Conservation (phyloP, 2,888 invertebrate genomes). For the Mesoligia furuncula region DNA sequence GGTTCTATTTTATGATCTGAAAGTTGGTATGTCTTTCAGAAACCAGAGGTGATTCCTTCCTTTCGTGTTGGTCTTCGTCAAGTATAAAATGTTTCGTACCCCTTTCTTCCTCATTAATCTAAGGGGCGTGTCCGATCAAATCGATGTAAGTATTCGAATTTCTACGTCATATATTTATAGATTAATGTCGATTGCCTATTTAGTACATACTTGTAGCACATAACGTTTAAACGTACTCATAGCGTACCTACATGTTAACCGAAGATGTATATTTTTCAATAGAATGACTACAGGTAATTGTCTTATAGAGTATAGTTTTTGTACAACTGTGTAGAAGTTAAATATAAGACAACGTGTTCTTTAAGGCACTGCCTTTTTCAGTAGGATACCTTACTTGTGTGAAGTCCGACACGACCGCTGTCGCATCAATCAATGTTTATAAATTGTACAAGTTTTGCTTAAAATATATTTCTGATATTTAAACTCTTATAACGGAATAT, state of each 20-base stretch:
- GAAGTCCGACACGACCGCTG: conserved; percentile 24
- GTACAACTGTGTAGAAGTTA: conserved; percentile 61
- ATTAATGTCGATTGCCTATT: conserved; percentile 45
- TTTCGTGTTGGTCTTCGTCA: not conserved
- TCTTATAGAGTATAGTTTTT: conserved; percentile 65
- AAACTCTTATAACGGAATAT: conserved; percentile 26
- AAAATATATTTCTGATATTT: conserved; percentile 52
- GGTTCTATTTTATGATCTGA: not conserved
- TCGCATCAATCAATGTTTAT: conserved; percentile 21
- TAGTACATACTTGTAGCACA: conserved; percentile 48
- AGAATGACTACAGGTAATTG: conserved; percentile 65
- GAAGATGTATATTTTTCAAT: conserved; percentile 68
- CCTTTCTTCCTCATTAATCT: conserved; percentile 22
- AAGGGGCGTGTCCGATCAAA: conserved; percentile 39
- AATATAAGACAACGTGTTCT: conserved; percentile 63
- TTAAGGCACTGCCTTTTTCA: conserved; percentile 61
- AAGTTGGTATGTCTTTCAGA: not conserved
- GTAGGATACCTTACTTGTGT: conserved; percentile 40
- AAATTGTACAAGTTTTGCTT: conserved; percentile 53
- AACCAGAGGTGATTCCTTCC: not conserved
- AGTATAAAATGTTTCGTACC: conserved; percentile 15
- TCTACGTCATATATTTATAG: conserved; percentile 44
- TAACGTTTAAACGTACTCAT: conserved; percentile 49
- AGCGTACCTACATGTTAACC: conserved; percentile 32
- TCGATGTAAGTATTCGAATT: conserved; percentile 44